Conservation (phyloP, 2,888 invertebrate species). For the Agonopterix subpropinquella region DNA sequence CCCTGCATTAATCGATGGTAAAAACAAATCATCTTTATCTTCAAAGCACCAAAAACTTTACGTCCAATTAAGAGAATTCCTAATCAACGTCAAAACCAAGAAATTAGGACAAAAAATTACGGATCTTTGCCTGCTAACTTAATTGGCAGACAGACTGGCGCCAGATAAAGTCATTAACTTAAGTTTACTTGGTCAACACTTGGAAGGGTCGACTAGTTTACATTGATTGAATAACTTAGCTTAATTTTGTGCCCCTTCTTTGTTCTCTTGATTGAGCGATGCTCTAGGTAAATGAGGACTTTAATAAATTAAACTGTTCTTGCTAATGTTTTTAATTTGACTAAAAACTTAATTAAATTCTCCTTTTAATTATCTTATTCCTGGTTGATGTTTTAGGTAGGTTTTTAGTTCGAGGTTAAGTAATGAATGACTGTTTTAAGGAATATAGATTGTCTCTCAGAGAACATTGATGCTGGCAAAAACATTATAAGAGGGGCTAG, state of each 20-base stretch:
- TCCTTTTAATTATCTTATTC: neutral
- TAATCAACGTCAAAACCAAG: neutral
- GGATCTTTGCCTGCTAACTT: neutral
- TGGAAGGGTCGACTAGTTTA: slow-evolving; percentile 5
- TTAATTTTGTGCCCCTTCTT: slow-evolving; percentile 1
- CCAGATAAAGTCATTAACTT: slow-evolving; percentile 5
- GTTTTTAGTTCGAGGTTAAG: too few species aligned
- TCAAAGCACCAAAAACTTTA: too few species aligned
- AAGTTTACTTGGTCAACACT: slow-evolving; percentile 7
- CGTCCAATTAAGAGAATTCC: neutral
- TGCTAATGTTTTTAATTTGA: neutral
- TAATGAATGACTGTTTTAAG: too few species aligned
- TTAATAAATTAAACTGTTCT: neutral
- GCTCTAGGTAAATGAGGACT: too few species aligned
- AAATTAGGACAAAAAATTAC: neutral
- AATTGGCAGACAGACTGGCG: slow-evolving; percentile 5
- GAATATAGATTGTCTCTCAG: too few species aligned
- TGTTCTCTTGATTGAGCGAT: slow-evolving; percentile 1
- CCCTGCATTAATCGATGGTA: too few species aligned
- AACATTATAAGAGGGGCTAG: too few species aligned
- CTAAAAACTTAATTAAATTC: neutral
- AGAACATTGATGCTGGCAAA: too few species aligned
- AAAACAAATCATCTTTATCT: neutral
- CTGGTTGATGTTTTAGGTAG: too few species aligned
- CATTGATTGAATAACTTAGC: slow-evolving; percentile 10